Evolutionary conservation across 2,113 vertebrate species (phyloP).

Genomic region (Sinocyclocheilus grahami): DNA sequence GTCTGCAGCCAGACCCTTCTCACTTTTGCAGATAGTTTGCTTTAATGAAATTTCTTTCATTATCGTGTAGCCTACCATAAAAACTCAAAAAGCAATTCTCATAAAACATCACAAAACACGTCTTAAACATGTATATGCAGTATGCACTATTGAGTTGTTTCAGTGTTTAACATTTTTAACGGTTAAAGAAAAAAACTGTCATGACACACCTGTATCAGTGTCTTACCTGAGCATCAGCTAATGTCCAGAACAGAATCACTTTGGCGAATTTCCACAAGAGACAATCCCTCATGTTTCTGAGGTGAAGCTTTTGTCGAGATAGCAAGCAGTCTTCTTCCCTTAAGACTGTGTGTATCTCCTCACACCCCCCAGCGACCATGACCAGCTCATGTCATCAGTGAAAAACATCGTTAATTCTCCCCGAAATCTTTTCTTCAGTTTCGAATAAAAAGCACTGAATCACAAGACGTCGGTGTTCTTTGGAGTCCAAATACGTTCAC

Average conservation of each 20-base stretch:
- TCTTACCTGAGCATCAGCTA: conserved; percentile 62
- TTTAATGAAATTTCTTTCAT: not conserved
- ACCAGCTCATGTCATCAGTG: not conserved
- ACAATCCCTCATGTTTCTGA: conserved; percentile 46
- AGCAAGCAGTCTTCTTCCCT: not conserved
- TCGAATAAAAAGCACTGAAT: not conserved
- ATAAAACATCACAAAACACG: not conserved
- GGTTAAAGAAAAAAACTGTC: not conserved
- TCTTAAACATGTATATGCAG: too few species aligned
- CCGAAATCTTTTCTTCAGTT: not conserved
- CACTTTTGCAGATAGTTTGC: not conserved
- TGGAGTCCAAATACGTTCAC: not conserved
- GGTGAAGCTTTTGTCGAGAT: not conserved
- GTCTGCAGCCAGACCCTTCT: too few species aligned
- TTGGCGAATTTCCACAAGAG: conserved; percentile 50
- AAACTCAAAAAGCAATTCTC: not conserved
- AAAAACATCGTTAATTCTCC: conserved; percentile 6
- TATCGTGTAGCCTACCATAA: not conserved
- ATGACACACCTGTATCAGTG: not conserved
- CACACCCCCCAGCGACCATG: not conserved
- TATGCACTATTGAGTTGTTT: not conserved
- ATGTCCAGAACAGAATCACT: conserved; percentile 55
- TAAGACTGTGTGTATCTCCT: not conserved
- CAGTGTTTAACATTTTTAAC: too few species aligned
- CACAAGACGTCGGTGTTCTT: not conserved